A percentile compares a stretch with the other conserved stretches of the same genome.
Conservation (phyloP, 2,113 vertebrate species). For the zebrafish (Danio rerio) region GRCz12tu NC_133183.1:18917001-18917500, state of each 20-base stretch:
- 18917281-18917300: background rate
- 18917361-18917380: background rate
- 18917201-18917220: conserved; percentile 94
- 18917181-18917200: conserved; percentile 99
- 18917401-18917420: background rate
- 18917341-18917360: background rate
- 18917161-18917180: conserved; percentile 94
- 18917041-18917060: too few relatives aligned
- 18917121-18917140: conserved; percentile 92
- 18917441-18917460: background rate
- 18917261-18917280: background rate
- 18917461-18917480: background rate
- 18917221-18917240: conserved; percentile 25
- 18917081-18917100: conserved; percentile 93
- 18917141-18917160: conserved; percentile 98
- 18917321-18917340: conserved; percentile 1
- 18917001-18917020: too few relatives aligned
- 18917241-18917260: background rate
- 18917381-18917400: background rate
- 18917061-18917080: too few relatives aligned
- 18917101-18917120: conserved; percentile 90
- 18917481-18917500: background rate
- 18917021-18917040: too few relatives aligned
- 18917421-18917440: background rate
- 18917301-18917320: background rate